A percentile compares a stretch with the other conserved stretches of the same genome.
These are phyloP conservation scores for Rhagium mordax DNA, from an alignment of 2,888 invertebrate genomes.

Conservation along the genomic window DNA sequence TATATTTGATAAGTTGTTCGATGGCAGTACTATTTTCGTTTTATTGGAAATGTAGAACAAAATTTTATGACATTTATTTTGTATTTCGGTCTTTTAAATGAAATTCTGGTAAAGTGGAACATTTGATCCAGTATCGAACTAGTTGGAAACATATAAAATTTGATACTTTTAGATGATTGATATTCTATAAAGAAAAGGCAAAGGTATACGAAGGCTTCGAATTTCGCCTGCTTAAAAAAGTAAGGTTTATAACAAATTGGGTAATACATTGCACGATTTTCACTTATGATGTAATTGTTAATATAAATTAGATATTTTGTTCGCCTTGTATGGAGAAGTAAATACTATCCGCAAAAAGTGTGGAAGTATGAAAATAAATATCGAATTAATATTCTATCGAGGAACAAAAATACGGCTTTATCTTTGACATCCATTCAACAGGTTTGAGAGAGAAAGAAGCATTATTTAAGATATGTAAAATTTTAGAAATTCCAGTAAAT, in stretches of 20 bases:
- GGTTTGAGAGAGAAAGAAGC: not conserved
- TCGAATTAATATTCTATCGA: not conserved
- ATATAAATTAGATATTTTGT: not conserved
- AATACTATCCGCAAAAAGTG: not conserved
- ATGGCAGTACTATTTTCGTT: no score
- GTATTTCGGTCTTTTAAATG: not conserved
- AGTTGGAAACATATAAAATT: constrained; percentile 15
- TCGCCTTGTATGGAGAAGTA: not conserved
- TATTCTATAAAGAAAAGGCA: constrained; percentile 10
- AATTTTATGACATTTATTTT: not conserved
- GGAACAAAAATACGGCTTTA: not conserved
- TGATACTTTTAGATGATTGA: constrained; percentile 11
- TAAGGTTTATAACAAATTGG: not conserved
- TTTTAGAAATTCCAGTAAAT: not conserved
- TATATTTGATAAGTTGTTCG: no score
- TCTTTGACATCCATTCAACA: not conserved
- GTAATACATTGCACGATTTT: no score
- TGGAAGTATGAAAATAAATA: not conserved
- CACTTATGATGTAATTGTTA: not conserved
- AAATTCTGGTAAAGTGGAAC: constrained; percentile 11
- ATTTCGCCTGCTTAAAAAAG: not conserved
- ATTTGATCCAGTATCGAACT: constrained; percentile 2
- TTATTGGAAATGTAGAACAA: no score
- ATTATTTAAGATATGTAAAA: not conserved
- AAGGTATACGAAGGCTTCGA: constrained; percentile 9